Base-by-base conservation (phyloP, 2,113 vertebrate species). In the Telmatochromis sp. region DNA sequence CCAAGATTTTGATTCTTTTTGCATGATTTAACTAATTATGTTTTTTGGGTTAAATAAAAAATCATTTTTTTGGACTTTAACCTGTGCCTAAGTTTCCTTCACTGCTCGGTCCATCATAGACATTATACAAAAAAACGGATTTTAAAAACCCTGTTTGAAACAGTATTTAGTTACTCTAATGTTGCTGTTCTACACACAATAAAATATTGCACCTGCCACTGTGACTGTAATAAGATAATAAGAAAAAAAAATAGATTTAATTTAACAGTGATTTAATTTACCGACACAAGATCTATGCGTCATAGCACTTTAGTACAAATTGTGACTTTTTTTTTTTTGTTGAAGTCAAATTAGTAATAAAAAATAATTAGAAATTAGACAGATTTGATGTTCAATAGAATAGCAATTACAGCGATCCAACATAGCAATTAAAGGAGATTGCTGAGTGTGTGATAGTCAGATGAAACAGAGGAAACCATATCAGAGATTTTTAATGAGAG, bases 111-210 rank as follows among this genome's bases (percentile, higher is more conserved):
- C 9, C 35, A 37, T 37, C 35, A 37, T 9, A 37, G 35, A 37
- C 60, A 37, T 37, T n/a, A 68, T 21, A 68, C 4, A 8, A 8
- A 17, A 31, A 58, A 60, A 6, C 1, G 0, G 15, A 10, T 33
- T 60, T 60, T 0, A 63, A 63, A 35, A 28, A 0, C 1, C 0
- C 19, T 1, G 15, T 13, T n/a, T 40, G 63, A 68, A 68, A 40
- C 33, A 4, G 33, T 40, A 37, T 68, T 68, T 68, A 21, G 19
- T 45, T 45, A 23, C n/a, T 15, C 37, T 3, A 21, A 40, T 2
- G 9, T 65, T n/a, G 31, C 11, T 21, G 19, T 37, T 70, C 5
- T 70, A 42, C n/a, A 70, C 21, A 1, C 35, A 73, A 15, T 26
- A 33, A 63, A 33, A 33, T 33, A 19, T 19, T 19, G 58, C 6